Conservation (phyloP, 2,113 vertebrate species). For the Grantiella picta region DNA sequence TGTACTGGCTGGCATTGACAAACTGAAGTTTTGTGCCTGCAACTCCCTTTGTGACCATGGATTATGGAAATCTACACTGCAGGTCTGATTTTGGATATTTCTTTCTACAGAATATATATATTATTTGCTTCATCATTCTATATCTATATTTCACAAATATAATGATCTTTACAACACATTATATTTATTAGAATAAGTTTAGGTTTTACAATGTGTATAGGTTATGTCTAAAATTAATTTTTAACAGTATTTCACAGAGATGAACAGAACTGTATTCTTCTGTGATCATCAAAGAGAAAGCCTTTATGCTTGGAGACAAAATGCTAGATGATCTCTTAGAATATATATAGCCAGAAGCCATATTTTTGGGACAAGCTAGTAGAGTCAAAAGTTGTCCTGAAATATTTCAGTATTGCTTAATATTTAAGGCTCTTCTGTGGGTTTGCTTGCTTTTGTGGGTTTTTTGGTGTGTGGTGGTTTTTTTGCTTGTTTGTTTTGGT, state of each 20-base stretch:
- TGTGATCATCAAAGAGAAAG: background rate
- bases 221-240: background rate
- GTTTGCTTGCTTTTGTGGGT: background rate
- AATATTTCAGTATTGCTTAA: background rate
- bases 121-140: background rate
- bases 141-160: background rate
- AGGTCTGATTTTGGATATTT: background rate
- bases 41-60: background rate
- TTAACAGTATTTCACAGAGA: background rate
- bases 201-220: background rate
- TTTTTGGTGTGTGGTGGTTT: background rate
- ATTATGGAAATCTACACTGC: background rate
- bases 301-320: background rate
- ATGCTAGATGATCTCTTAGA: background rate
- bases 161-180: background rate
- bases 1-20: background rate
- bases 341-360: background rate
- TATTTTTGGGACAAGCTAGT: background rate
- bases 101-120: background rate
- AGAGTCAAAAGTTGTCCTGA: background rate
- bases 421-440: background rate
- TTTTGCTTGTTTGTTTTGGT: background rate
- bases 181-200: background rate
- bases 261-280: background rate
- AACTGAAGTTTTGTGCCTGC: background rate